These are phyloP conservation scores for Cairina moschata DNA, from an alignment of 2,113 vertebrate genomes.

Conservation along the genomic window DNA sequence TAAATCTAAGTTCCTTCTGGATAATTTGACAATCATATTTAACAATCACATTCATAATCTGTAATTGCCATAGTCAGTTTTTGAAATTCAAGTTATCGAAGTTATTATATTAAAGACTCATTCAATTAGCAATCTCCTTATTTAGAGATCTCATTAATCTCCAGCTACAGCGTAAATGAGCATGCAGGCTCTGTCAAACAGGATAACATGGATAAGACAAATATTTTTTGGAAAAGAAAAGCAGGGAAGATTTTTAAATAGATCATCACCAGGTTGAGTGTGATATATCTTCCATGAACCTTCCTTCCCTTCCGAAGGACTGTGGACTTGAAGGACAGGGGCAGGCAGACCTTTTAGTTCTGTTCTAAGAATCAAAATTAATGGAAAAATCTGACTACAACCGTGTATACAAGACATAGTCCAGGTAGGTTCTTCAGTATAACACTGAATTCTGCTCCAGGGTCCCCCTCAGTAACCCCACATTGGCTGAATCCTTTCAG, in stretches of 20 bases:
- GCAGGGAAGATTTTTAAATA: neutral
- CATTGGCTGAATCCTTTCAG: neutral
- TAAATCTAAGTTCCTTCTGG: neutral
- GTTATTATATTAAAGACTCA: neutral
- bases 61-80: neutral
- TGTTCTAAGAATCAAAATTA: neutral
- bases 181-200: neutral
- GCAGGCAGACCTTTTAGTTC: neutral
- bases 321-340: neutral
- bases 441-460: neutral
- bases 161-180: neutral
- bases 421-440: neutral
- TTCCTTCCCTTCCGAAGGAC: neutral
- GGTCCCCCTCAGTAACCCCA: rapidly evolving
- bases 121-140: neutral
- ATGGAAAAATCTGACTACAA: neutral
- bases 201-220: neutral
- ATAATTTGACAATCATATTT: neutral
- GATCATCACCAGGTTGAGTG: neutral
- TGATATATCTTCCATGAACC: neutral
- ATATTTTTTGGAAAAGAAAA: neutral
- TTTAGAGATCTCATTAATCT: neutral
- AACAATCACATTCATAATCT: neutral
- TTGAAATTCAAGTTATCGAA: neutral
- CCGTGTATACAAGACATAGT: neutral